Percentiles rank a stretch among this genome's conserved stretches.
These are phyloP conservation scores for Hiodon alosoides DNA, from an alignment of 2,113 vertebrate species.

Conservation along the genomic window DNA sequence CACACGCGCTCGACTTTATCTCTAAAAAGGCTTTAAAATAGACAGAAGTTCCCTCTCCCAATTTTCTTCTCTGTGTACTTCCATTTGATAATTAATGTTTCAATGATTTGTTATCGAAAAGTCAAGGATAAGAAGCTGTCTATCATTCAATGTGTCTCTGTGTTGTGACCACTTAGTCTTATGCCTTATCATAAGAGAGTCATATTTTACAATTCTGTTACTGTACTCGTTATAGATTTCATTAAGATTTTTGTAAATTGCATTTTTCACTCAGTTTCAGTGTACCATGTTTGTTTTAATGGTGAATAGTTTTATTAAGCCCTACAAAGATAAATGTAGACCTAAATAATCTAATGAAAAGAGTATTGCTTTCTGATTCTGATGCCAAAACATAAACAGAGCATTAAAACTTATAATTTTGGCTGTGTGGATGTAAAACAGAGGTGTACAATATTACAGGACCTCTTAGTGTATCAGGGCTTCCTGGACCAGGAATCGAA, in stretches of 20 bases:
- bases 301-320: slow-evolving; percentile 62
- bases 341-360: slow-evolving; percentile 48
- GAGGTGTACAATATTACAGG: no score
- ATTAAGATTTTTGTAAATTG: slow-evolving; percentile 73
- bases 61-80: neutral
- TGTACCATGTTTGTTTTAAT: slow-evolving; percentile 65
- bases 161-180: slow-evolving; percentile 47
- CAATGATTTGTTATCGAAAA: slow-evolving; percentile 3
- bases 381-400: no score
- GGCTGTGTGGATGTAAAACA: slow-evolving; percentile 36
- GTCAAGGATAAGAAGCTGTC: slow-evolving; percentile 34
- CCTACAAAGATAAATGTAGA: slow-evolving; percentile 56
- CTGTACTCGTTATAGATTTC: slow-evolving; percentile 69
- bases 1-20: neutral
- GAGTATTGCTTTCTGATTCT: slow-evolving; percentile 25
- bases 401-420: slow-evolving; percentile 38
- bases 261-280: slow-evolving; percentile 59
- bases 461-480: no score
- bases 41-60: neutral
- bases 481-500: no score
- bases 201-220: slow-evolving; percentile 55
- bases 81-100: slow-evolving; percentile 11
- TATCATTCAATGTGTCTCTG: slow-evolving; percentile 46
- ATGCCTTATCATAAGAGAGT: slow-evolving; percentile 54
- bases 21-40: slow-evolving; percentile 39